Percentiles rank a stretch among this genome's conserved stretches.
phyloP scores from a whole-genome alignment of 2,888 invertebrate genomes.

The Synergus gifuensis region DNA sequence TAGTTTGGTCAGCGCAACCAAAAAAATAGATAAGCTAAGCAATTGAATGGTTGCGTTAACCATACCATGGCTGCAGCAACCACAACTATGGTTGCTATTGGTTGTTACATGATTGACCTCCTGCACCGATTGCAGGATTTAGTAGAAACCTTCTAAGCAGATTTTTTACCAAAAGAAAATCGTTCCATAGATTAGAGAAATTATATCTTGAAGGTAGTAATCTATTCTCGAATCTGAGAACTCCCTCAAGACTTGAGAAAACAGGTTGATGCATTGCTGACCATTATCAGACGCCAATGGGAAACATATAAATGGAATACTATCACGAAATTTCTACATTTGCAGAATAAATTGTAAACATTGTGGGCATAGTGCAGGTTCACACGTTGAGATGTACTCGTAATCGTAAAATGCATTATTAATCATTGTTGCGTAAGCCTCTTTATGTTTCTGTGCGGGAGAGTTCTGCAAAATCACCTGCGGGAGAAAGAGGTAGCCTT shows the following conservation, averaged over 20 bases:
- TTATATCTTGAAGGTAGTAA: slow-evolving; percentile 1
- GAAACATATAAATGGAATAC: slow-evolving; percentile 19
- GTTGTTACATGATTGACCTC: no score
- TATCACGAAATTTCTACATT: neutral
- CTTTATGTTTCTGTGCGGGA: neutral
- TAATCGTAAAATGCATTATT: slow-evolving; percentile 37
- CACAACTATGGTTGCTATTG: no score
- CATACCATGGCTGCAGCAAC: no score
- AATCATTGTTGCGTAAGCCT: slow-evolving; percentile 19
- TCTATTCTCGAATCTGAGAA: slow-evolving; percentile 18
- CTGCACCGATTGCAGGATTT: no score
- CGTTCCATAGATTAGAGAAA: neutral
- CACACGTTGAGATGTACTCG: slow-evolving; percentile 27
- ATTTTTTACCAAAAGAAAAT: neutral
- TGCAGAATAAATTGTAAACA: slow-evolving; percentile 23
- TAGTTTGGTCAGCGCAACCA: no score
- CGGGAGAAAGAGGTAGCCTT: neutral
- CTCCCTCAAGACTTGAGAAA: slow-evolving; percentile 9
- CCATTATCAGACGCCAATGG: slow-evolving; percentile 1
- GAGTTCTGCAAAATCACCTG: neutral
- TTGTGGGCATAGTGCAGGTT: slow-evolving; percentile 26
- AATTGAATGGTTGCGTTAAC: no score
- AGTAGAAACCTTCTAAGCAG: no score
- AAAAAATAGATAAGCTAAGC: no score
- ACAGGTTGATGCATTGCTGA: slow-evolving; percentile 15